Evolutionary conservation across 2,797 vertebrate species (phyloP), one percentile per base, ranked within the genome.

Genomic region (Tokudaia muenninki): DNA sequence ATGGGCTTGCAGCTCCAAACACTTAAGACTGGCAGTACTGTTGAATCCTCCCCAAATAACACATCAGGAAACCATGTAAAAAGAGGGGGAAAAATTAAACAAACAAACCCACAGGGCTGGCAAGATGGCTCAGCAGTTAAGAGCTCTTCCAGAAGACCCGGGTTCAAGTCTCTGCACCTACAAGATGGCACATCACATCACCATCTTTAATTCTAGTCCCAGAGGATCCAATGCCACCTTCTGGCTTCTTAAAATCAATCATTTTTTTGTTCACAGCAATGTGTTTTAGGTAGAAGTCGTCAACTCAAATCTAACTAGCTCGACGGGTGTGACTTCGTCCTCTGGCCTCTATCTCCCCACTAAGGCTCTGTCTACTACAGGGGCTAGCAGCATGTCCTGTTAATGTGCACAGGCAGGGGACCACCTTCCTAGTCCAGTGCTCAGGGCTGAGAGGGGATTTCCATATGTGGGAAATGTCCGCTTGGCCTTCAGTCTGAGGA

Each of bases 351-450:
- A 41, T 17, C 31, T 47, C 41, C 17, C 12, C 10, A 77, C 4
- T 70, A 67, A 57, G 0, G 26, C 65, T 41, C 41, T 61, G 34
- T 79, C 41, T 21, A 6, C 21, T 19, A 6, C 0, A 26, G 22
- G 12, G 74, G 3, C 44, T 0, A 7, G 41, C 26, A 22, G 21
- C 5, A 14, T 0, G 3, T 29, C 6, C 34, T 16, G 26, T 2
- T 17, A 3, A 2, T 24, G 78, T 0, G 21, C 14, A 26, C 1
- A 21, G 16, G 26, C 84, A 77, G 26, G 81, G n/a, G 41, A 34
- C n/a, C 7, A 31, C 4, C 3, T 55, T 87, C 22, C 65, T 55
- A 57, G 41, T 87, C 50, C 16, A 2, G 7, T 10, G 12, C 59
- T 41, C 41, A 22, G 44, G 37, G 13, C 16, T 11, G 55, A 61